phyloP scores from a whole-genome alignment of 2,888 invertebrate species.

The Trichacis sp. region DNA sequence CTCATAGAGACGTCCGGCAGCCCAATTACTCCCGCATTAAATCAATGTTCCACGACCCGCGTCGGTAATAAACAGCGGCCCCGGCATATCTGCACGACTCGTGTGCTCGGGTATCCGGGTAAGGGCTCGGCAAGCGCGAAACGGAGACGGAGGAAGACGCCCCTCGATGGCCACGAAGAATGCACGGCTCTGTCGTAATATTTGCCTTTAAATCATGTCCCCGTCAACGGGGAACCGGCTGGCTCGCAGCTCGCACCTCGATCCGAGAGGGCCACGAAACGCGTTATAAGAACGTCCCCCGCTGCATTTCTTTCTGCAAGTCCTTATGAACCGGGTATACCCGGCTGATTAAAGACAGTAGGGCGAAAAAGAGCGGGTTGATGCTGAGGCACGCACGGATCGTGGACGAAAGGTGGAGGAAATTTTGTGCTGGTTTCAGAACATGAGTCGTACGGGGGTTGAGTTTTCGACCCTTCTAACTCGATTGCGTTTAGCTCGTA shows the following conservation, averaged over 20 bases:
- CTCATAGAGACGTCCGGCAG: constrained; percentile 65
- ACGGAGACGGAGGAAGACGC: constrained; percentile 32
- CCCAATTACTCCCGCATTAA: constrained; percentile 69
- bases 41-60: constrained; percentile 65
- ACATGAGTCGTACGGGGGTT: too few species aligned
- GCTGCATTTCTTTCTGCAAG: neutral
- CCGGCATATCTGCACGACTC: constrained; percentile 61
- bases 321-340: constrained; percentile 16
- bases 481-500: too few species aligned
- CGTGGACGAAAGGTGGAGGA: neutral
- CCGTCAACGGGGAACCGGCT: constrained; percentile 60
- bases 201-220: constrained; percentile 69
- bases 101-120: constrained; percentile 14
- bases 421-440: too few species aligned
- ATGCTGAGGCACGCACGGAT: constrained; percentile 31
- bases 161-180: constrained; percentile 57
- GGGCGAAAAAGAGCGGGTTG: constrained; percentile 22
- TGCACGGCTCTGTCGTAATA: constrained; percentile 66
- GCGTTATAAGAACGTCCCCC: constrained; percentile 32
- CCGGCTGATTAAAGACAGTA: constrained; percentile 20
- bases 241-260: constrained; percentile 41
- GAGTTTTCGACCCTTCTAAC: too few species aligned
- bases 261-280: constrained; percentile 42
- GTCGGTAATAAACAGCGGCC: constrained; percentile 65
- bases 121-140: constrained; percentile 35